Evolutionary conservation across 2,888 invertebrate genomes (phyloP), one percentile per base, ranked within the genome.

Genomic region (Chymomyza caudatula): DNA sequence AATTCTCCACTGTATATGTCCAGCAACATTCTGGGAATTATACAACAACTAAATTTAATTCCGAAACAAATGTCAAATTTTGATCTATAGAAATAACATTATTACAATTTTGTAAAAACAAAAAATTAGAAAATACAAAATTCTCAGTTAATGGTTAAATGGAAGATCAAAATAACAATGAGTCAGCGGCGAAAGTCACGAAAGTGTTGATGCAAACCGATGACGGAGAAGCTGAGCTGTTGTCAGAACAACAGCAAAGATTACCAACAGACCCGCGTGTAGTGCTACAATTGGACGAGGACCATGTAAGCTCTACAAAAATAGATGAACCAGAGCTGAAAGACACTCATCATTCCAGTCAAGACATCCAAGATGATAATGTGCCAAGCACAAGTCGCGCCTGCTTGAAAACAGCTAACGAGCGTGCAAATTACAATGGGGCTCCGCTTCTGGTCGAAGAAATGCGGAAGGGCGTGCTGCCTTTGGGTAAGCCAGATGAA

Each of bases 221-320:
- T 13, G 3, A 58, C 15, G 29, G 29, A 2, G 25, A 49, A n/a
- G n/a, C n/a, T n/a, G n/a, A n/a, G n/a, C n/a, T n/a, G 47, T n/a
- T n/a, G 19, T 0, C 43, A 0, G 43, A 43, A n/a, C 43, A 43
- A 43, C 43, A 43, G 43, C 17, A 2, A 3, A 6, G 17, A 47
- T 17, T 15, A 11, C 3, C 47, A 15, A 47, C 47, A 47, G 47
- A 2, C 6, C 4, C 5, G 1, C 8, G n/a, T 0, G 49, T 22
- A 5, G 64, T 69, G 3, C 55, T 82, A 0, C 63, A 67, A 4
- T 62, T 82, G 29, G 17, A 29, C 1, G 82, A 77, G 55, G 73
- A 57, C 0, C 67, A 65, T n/a, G 4, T 78, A 37, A 80, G 62
- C 1, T 68, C 76, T 56, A 78, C 82, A 3, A 75, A 74, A 55